Evolutionary conservation across 2,888 invertebrate genomes (phyloP).

Genomic region (Lacanobia oleracea): DNA sequence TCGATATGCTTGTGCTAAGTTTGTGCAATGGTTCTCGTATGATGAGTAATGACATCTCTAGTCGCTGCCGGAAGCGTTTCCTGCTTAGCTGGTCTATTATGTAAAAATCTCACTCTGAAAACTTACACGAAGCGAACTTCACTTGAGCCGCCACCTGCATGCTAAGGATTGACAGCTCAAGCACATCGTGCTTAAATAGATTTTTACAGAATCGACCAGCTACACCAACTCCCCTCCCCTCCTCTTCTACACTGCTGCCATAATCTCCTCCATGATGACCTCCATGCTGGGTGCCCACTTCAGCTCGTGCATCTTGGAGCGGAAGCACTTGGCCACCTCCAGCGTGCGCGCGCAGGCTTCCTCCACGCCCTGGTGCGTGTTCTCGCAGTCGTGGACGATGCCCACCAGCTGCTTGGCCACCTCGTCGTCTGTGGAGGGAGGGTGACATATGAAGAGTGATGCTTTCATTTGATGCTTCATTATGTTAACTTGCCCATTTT

Average conservation of each 20-base stretch:
- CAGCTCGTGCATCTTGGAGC: constrained; percentile 81
- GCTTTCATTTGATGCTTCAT: no score
- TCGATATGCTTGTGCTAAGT: not conserved
- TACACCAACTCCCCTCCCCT: not conserved
- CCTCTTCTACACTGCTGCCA: constrained; percentile 71
- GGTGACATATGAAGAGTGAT: not conserved
- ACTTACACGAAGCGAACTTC: not conserved
- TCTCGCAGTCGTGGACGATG: constrained; percentile 81
- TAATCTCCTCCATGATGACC: constrained; percentile 79
- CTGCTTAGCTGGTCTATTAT: not conserved
- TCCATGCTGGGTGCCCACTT: constrained; percentile 86
- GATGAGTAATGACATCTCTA: not conserved
- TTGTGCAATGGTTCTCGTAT: not conserved
- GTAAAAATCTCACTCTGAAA: not conserved
- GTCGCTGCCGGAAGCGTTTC: no score
- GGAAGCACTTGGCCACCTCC: constrained; percentile 84
- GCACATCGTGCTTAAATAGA: not conserved
- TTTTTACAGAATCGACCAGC: not conserved
- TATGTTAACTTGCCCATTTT: not conserved
- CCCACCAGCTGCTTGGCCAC: constrained; percentile 79
- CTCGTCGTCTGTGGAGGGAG: constrained; percentile 74
- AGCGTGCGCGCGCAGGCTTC: constrained; percentile 78
- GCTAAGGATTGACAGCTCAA: not conserved
- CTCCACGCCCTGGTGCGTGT: constrained; percentile 48
- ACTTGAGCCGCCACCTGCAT: not conserved